These are phyloP conservation scores for Cantharis flavilabris DNA, from an alignment of 2,888 invertebrate genomes.

Conservation along the genomic window DNA sequence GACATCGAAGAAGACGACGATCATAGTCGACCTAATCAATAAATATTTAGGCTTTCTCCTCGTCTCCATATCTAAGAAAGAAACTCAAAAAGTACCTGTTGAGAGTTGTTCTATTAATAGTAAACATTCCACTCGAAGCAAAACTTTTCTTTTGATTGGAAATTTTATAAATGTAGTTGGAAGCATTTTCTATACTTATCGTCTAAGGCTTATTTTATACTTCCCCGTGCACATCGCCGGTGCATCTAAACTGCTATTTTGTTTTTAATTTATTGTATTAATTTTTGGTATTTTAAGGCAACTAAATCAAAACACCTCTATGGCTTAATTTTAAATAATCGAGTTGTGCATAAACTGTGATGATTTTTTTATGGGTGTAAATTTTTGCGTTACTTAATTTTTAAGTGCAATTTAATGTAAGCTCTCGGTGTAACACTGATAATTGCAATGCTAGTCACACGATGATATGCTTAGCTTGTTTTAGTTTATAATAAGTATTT, in stretches of 20 bases:
- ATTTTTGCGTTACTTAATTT: neutral
- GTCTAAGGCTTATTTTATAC: neutral
- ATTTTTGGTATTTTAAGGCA: neutral
- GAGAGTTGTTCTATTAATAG: neutral
- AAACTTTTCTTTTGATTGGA: neutral
- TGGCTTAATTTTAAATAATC: neutral
- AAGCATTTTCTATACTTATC: neutral
- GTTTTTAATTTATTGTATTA: neutral
- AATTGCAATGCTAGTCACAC: slow-evolving; percentile 1
- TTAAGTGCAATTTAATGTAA: neutral
- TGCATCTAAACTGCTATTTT: neutral
- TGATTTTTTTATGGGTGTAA: neutral
- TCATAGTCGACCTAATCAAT: neutral
- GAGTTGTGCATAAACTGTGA: neutral
- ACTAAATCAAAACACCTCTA: neutral
- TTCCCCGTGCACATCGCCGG: neutral
- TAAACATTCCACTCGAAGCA: neutral
- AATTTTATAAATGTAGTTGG: neutral
- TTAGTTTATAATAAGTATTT: neutral
- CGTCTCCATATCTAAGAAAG: neutral
- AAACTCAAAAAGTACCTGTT: neutral
- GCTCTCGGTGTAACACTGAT: neutral
- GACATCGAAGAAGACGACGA: slow-evolving; percentile 31
- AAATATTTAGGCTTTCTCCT: neutral
- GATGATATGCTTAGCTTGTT: neutral